A percentile compares a stretch with the other conserved stretches of the same genome.
These are phyloP conservation scores for pig (Sus scrofa) DNA, from an alignment of 2,113 vertebrate genomes.

Conservation along the genomic window T2T-Sscrofa CM000821.6:19199001-19199500, in stretches of 20 bases:
- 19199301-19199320: constrained; percentile 96
- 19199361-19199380: constrained; percentile 97
- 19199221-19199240: constrained; percentile 95
- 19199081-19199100: constrained; percentile 89
- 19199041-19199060: neutral
- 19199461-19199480: constrained; percentile 97
- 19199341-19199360: constrained; percentile 95
- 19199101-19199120: constrained; percentile 84
- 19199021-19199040: neutral
- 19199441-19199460: constrained; percentile 96
- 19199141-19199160: constrained; percentile 95
- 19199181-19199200: constrained; percentile 97
- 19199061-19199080: constrained; percentile 36
- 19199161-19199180: constrained; percentile 96
- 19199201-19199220: constrained; percentile 97
- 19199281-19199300: constrained; percentile 91
- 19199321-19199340: constrained; percentile 96
- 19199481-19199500: constrained; percentile 97
- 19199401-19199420: constrained; percentile 96
- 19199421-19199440: constrained; percentile 95
- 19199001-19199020: neutral
- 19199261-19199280: constrained; percentile 88
- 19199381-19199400: constrained; percentile 96
- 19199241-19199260: constrained; percentile 92
- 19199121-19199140: constrained; percentile 91